Base-by-base conservation (phyloP, 2,888 invertebrate genomes). In the Torymus aiolomorphi region DNA sequence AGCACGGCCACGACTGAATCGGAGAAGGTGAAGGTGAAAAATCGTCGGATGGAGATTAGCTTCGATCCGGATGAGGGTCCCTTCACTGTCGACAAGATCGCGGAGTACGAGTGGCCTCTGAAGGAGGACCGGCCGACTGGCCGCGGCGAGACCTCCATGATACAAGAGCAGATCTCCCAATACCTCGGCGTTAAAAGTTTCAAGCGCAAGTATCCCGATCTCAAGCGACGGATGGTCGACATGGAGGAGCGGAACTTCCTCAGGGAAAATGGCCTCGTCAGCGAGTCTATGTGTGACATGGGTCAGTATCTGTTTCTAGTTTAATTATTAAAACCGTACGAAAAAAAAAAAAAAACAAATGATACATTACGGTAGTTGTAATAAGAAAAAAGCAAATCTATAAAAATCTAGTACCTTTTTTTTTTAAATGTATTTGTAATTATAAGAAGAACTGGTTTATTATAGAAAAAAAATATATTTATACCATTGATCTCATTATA, bases 111-210 rank as follows among this genome's bases (percentile, higher is more conserved):
- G 86, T 98, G 98, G 98, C 97, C 97, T 8, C 92, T 93, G 88
- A 93, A 90, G 84, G 94, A 94, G 65, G 96, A 98, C 86, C 96
- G 98, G 86, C 96, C 97, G 3, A 93, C 93, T 42, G 85, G 84
- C 88, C 93, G 90, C 84, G 94, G 94, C 69, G 96, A 98, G 86
- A 95, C 96, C 70, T 97, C 95, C 91, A 97, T 98, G 96, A 94
- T 98, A 79, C 98, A 99, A 91, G 99, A 99, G 90, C 99, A 96
- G 90, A 95, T 99, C 82, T 97, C 97, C 0, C 96, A 98, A 89
- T 98, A 96, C 91, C 92, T 99, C 82, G 96, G 96, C 57, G 96
- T 99, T 52, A 98, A 97, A 89, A 98, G 98, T 78, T 99, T 99
- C 91, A 98, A 98, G 90, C 93, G 99, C 83, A 97, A 98, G 88